phyloP scores from a whole-genome alignment of 2,113 vertebrate species.

The Gulo gulo region DNA sequence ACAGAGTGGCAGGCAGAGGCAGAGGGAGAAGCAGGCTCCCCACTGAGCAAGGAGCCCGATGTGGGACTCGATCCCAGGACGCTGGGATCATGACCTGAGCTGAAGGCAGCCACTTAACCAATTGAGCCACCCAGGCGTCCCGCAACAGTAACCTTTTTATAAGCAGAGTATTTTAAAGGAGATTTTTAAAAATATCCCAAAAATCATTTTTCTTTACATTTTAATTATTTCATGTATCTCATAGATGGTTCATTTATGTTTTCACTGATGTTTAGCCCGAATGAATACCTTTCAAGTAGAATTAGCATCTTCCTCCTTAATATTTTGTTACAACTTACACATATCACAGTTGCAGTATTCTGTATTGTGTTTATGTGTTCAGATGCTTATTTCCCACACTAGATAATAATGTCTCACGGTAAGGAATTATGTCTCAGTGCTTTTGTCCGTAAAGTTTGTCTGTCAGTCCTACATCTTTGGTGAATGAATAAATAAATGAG shows the following conservation, averaged over 20 bases:
- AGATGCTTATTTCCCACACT: not conserved
- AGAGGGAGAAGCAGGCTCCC: too few relatives aligned
- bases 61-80: too few relatives aligned
- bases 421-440: not conserved
- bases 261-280: not conserved
- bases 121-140: too few relatives aligned
- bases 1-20: too few relatives aligned
- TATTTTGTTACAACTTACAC: too few relatives aligned
- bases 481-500: not conserved
- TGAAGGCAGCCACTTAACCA: too few relatives aligned
- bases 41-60: too few relatives aligned
- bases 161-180: not conserved
- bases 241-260: not conserved
- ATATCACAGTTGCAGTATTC: not conserved
- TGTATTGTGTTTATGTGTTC: not conserved
- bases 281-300: not conserved
- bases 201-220: not conserved
- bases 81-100: too few relatives aligned
- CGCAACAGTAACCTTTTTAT: not conserved
- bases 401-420: not conserved
- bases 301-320: not conserved
- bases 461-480: not conserved
- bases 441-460: not conserved
- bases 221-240: not conserved
- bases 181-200: not conserved